Evolutionary conservation across 2,888 invertebrate genomes (phyloP).

Genomic region (Noctuana brunneofusca): DNA sequence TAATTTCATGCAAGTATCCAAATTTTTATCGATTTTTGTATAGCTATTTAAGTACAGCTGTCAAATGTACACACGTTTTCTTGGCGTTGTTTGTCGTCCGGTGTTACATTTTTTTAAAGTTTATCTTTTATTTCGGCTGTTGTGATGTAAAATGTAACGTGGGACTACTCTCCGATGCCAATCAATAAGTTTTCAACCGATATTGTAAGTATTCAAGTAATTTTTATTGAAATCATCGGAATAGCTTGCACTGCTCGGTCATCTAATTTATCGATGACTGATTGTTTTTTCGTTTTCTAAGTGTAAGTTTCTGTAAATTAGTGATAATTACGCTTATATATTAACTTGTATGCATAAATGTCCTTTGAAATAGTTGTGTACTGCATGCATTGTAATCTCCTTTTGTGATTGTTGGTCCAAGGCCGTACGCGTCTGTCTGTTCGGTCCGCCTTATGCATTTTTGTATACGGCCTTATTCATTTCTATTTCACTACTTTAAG

Average conservation of each 20-base stretch:
- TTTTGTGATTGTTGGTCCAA: constrained; percentile 24
- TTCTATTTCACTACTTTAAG: constrained; percentile 5
- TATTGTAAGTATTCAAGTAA: constrained; percentile 59
- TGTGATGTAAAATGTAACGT: constrained; percentile 72
- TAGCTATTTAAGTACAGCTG: constrained; percentile 41
- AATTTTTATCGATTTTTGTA: not conserved
- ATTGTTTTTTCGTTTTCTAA: constrained; percentile 23
- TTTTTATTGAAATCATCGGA: constrained; percentile 8
- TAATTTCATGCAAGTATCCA: too few species aligned
- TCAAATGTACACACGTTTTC: constrained; percentile 77
- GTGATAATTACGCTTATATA: not conserved
- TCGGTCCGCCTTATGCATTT: constrained; percentile 16
- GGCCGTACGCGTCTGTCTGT: constrained; percentile 18
- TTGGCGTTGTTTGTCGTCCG: constrained; percentile 80
- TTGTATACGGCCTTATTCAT: constrained; percentile 17
- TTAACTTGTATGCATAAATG: not conserved
- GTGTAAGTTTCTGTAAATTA: not conserved
- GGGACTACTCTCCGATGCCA: constrained; percentile 54
- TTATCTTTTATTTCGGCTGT: constrained; percentile 63
- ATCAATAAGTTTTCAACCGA: constrained; percentile 58
- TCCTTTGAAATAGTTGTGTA: not conserved
- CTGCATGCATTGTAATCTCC: not conserved
- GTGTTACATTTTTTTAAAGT: constrained; percentile 70
- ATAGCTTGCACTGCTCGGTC: constrained; percentile 11
- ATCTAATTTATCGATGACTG: constrained; percentile 27